Evolutionary conservation across 2,113 vertebrate species (phyloP), one percentile per base, ranked within the genome.

Genomic region (Leucopternis melanops): DNA sequence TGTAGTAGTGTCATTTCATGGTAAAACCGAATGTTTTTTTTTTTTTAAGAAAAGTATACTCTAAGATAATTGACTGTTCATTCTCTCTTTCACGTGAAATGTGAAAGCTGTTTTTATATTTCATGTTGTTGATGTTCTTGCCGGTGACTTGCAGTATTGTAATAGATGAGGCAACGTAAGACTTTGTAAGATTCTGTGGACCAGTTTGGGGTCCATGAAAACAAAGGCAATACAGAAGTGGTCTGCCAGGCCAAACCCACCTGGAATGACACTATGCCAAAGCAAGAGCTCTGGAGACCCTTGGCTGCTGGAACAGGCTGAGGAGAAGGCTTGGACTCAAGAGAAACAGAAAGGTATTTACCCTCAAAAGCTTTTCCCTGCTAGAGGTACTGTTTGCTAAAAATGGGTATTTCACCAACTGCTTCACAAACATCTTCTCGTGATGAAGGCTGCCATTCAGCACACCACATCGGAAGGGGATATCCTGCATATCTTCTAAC

Each of bases 391-490:
- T 75, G 86, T 97, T 95, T 52, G 89, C 87, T 78, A 90, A 54
- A 79, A 96, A 89, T 2, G 22, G 3, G 1, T 95, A 70, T 83
- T 92, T 81, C 66, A 79, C 67, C 65, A 92, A 19, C 25, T 72
- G 79, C 69, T 94, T 74, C 72, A 75, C 71, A 44, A 94, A 63
- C 22, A 34, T 79, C 78, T 49, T 66, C 40, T 96, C n/a, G 0
- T 71, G 93, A 34, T 94, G 91, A 23, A 77, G 86, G 57, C 77
- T 93, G 80, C 87, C 63, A 16, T 72, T 88, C 79, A 90, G 93
- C 86, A 98, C 97, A 25, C 94, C 95, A 34, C 98, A 98, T 5
- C 70, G 79, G 86, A 97, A 96, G 31, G 96, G 77, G 26, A 25
- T 31, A 8, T 92, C 44, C 38, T 91, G 75, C n/a, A 21, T n/a